Base-by-base conservation (phyloP, 1,140 invertebrate genomes). In the Macrobrachium nipponense region DNA sequence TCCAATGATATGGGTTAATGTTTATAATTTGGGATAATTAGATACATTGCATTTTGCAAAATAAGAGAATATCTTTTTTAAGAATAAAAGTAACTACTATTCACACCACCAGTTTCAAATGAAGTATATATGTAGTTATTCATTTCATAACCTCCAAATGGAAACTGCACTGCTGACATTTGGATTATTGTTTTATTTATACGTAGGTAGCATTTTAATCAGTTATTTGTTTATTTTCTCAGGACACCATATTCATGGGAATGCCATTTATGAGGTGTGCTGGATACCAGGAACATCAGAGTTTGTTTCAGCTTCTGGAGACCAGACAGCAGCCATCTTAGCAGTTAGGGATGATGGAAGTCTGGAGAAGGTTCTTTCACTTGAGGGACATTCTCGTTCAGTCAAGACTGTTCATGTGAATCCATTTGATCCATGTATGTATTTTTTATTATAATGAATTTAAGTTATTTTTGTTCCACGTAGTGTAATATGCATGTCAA, bases 191-290 rank as follows among this genome's bases (percentile, higher is more conserved):
- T 51, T 17, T 76, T 5, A 20, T 17, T 76, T 5, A 20, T 10
- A 68, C 10, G 64, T 64, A 2, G 64, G n/a, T 27, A 68, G 10
- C 64, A 68, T 17, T 11, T 20, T 12, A 5, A 8, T 27, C 64
- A 12, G 75, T 23, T 14, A 18, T 7, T 76, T 27, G 10, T 20
- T 70, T 27, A 27, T n/a, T 62, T 36, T 58, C 64, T 14, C 78
- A 86, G 84, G 66, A 51, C 70, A 86, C 6, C 84, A 80, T 58
- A 80, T 86, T 44, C 97, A 98, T 91, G 93, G 93, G 88, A 97
- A 97, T 93, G 96, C 96, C 18, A 95, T 97, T 20, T 97, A 97
- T 91, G 97, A 98, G 91, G 89, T 97, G 68, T 94, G 95, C 11
- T 98, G 97, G 96, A 94, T 95, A 91, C 94, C 95, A 8, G 92